Base-by-base conservation (phyloP, 1,140 invertebrate genomes). In the Atta texana region DNA sequence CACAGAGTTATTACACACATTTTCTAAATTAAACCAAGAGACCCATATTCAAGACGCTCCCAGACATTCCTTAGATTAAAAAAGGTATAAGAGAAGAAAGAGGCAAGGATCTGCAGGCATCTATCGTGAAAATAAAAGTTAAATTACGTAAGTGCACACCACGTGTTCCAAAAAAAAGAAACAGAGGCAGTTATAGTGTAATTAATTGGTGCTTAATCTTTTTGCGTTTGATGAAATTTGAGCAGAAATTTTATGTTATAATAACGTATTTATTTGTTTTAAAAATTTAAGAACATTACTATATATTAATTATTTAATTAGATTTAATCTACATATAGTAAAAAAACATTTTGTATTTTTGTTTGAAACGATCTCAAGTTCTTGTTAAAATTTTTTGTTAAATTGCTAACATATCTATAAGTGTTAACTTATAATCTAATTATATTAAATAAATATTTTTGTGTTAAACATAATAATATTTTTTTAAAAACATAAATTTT, bases 61-160 rank as follows among this genome's bases (percentile, higher is more conserved):
- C n/a, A 28, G 39, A 49, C 39, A 3, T 21, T 53, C 51, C 7
- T 34, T 39, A 55, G n/a, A 80, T 31, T 39, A 80, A 80, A 69
- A 69, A 80, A 39, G 8, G 28, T 21, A 49, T 3, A 24, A 10
- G 28, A 68, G 4, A 39, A 53, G 39, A 80, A n/a, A 68, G 14
- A 18, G 4, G 0, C 12, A 10, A 55, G 5, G 12, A 66, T 34
- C 61, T 68, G 44, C 44, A 66, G 7, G 16, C 39, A 49, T 21
- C 18, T 51, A 39, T 12, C n/a, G 18, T 44, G 24, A 53, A 51
- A 21, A 69, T 80, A 81, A 71, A 81, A 71, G 21, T 81, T 44
- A 39, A 44, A 39, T 81, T 39, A 80, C n/a, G 0, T 55, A 69
- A 69, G 14, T 74, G 53, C 16, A 12, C 57, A 14, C n/a, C 7